Percentiles rank a stretch among this genome's conserved stretches.
phyloP scores from a whole-genome alignment of 2,888 invertebrate genomes.

The Rhagophthalmus giganteus region DNA sequence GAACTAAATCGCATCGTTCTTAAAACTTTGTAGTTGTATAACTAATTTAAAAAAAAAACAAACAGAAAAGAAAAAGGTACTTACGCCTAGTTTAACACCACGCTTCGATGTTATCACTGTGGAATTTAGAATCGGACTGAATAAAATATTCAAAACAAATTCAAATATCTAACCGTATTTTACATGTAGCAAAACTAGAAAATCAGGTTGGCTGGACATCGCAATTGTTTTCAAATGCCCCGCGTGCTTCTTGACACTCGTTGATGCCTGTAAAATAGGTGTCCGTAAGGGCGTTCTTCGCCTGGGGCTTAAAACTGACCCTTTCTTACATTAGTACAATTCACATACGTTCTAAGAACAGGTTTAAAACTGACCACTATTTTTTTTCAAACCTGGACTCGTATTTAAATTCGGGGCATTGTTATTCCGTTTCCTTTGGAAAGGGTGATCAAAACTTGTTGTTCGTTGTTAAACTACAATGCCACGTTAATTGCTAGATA shows the following conservation, averaged over 20 bases:
- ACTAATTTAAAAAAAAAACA: too few relatives aligned
- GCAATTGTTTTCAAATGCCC: constrained; percentile 44
- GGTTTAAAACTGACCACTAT: constrained; percentile 40
- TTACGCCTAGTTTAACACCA: neutral
- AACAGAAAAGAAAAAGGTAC: too few relatives aligned
- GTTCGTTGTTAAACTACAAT: neutral
- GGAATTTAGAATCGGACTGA: constrained; percentile 51
- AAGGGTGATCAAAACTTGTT: neutral
- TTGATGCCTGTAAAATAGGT: constrained; percentile 13
- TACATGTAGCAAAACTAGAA: constrained; percentile 48
- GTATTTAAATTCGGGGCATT: constrained; percentile 23
- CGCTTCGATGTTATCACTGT: constrained; percentile 44
- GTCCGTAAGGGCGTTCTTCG: constrained; percentile 24
- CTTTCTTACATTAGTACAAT: constrained; percentile 36
- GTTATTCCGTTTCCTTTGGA: constrained; percentile 5
- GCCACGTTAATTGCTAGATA: too few relatives aligned
- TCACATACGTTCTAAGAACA: constrained; percentile 44
- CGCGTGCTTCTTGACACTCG: constrained; percentile 37
- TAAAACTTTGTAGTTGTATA: too few relatives aligned
- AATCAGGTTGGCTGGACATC: constrained; percentile 52
- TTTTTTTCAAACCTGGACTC: constrained; percentile 16
- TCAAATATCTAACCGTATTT: constrained; percentile 38
- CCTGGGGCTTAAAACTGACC: constrained; percentile 34
- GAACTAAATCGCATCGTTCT: too few relatives aligned
- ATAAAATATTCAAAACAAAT: constrained; percentile 38